These are phyloP conservation scores for Emmelina monodactyla DNA, from an alignment of 2,888 invertebrate species.

Conservation along the genomic window DNA sequence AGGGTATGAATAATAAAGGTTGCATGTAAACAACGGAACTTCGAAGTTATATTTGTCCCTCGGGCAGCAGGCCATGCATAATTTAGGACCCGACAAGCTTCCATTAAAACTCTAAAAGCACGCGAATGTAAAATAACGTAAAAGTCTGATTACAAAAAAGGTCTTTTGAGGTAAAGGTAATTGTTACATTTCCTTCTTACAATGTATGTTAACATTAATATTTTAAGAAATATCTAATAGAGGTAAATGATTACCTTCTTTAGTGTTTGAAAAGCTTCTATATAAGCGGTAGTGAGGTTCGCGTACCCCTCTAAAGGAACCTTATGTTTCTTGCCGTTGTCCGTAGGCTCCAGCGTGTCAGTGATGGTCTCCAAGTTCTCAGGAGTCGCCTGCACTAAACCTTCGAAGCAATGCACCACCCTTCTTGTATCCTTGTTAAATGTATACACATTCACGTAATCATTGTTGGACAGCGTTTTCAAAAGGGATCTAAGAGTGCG, in stretches of 20 bases:
- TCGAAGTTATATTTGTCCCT: too few relatives aligned
- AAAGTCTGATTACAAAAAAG: too few relatives aligned
- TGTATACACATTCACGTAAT: constrained; percentile 92
- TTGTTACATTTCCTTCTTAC: too few relatives aligned
- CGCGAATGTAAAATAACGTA: too few relatives aligned
- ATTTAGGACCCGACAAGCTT: too few relatives aligned
- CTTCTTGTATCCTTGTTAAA: constrained; percentile 77
- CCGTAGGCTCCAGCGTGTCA: constrained; percentile 65
- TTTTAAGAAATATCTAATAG: too few relatives aligned
- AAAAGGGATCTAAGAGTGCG: constrained; percentile 88
- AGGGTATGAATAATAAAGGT: too few relatives aligned
- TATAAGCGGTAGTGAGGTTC: constrained; percentile 83
- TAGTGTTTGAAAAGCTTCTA: constrained; percentile 83
- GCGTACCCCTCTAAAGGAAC: constrained; percentile 81
- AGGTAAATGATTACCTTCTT: constrained; percentile 68
- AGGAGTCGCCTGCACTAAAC: constrained; percentile 87
- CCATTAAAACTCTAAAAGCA: too few relatives aligned
- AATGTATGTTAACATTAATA: too few relatives aligned
- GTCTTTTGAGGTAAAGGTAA: too few relatives aligned
- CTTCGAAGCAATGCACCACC: constrained; percentile 85
- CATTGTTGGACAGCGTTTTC: constrained; percentile 96
- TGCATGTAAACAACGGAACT: too few relatives aligned
- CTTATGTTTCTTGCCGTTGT: constrained; percentile 38
- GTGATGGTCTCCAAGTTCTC: constrained; percentile 83
- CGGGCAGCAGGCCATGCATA: too few relatives aligned